Base-by-base conservation (phyloP, 2,888 invertebrate genomes). In the Alcis repandata region DNA sequence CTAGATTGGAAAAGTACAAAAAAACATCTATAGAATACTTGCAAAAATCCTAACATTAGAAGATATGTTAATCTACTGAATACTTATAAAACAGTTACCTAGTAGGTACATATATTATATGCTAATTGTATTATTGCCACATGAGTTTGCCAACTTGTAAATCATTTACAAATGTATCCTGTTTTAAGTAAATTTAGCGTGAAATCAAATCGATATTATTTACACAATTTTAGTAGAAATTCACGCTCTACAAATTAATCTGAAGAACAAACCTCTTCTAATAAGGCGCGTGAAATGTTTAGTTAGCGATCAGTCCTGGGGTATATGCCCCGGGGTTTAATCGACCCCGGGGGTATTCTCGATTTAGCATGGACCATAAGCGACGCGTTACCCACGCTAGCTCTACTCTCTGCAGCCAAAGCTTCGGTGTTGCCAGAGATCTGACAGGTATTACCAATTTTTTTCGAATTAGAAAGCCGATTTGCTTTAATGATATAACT, bases 291-390 rank as follows among this genome's bases (percentile, higher is more conserved):
- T 87, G 83, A 87, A 88, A 87, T 81, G 83, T 87, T 85, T 84
- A 80, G 84, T 89, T 87, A 87, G 85, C 48, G 73, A 40, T 72
- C 73, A 74, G 80, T 49, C 59, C 53, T 20, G n/a, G 54, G 64
- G 57, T 19, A 13, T 52, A 22, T 17, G 27, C 58, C 65, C 49
- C 59, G 36, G 57, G 58, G 46, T 52, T 20, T 46, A 46, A 36
- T 58, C 27, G 40, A 54, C 70, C 90, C 89, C 86, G 67, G 49
- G 41, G 33, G 33, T 49, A 17, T 89, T 85, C 90, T 89, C 89
- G 89, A 93, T 93, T 93, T 92, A 86, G 88, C 87, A 91, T 91
- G 91, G 90, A 88, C 92, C 91, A 91, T 92, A 92, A 90, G 91
- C 88, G 85, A 84, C 82, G 76, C 74, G 80, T 86, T 86, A 87